Conservation (phyloP, 2,113 vertebrate genomes). For the Ceyx cyanopectus region DNA sequence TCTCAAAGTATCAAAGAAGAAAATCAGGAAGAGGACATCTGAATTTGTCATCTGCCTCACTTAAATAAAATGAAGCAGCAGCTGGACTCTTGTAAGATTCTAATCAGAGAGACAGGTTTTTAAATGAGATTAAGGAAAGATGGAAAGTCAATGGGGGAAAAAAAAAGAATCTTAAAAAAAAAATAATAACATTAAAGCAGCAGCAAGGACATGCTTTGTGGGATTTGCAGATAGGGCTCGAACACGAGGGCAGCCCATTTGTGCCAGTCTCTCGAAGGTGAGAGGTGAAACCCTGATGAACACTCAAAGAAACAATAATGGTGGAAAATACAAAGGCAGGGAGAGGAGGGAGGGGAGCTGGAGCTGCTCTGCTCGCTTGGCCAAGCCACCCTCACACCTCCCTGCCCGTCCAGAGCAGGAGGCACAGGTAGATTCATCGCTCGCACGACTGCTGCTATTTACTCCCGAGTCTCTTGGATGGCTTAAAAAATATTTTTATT, state of each 20-base stretch:
- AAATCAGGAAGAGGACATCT: slow-evolving; percentile 17
- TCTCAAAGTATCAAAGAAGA: background rate
- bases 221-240: background rate
- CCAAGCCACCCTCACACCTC: background rate
- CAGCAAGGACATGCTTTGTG: background rate
- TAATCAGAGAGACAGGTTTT: background rate
- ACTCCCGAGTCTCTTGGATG: background rate
- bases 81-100: background rate
- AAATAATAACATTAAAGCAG: background rate
- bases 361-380: rapidly evolving
- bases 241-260: background rate
- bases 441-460: background rate
- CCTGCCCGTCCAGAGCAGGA: background rate
- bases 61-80: slow-evolving; percentile 16
- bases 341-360: background rate
- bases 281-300: background rate
- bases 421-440: background rate
- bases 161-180: background rate
- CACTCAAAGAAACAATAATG: background rate
- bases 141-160: background rate
- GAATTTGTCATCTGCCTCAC: slow-evolving; percentile 21
- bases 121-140: background rate
- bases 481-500: slow-evolving; percentile 60
- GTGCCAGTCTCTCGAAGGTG: background rate
- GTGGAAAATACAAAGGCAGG: background rate